Base-by-base conservation (phyloP, 1,140 invertebrate genomes). In the Ditylenchus dipsaci region DNA sequence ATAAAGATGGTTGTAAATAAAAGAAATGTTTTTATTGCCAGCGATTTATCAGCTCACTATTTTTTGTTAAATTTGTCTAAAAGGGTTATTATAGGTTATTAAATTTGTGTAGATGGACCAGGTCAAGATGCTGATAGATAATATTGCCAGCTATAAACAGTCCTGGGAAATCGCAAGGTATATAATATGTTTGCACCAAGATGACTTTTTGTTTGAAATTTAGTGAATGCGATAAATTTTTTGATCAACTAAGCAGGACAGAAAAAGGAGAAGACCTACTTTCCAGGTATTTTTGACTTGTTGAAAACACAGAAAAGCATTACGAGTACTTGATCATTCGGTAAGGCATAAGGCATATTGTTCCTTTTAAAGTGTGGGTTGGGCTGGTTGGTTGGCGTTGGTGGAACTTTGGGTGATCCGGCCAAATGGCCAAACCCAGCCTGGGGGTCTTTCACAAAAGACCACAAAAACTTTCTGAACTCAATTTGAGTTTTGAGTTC, bases 211-310 rank as follows among this genome's bases (percentile, higher is more conserved):
- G 15, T 11, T 15, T 61, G 26, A n/a, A n/a, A 29, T 61, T 29
- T 38, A 61, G 59, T 30, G 26, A 29, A 61, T 19, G 23, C 26
- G 23, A 56, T 17, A 65, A 65, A 38, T 65, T 65, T 30, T 49
- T 65, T 27, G 47, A 49, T 23, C 17, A 27, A 23, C 47, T 56
- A 47, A 47, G 1, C n/a, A 23, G 19, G 23, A 65, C 23, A 30
- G 63, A 65, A 17, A 47, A 65, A 17, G 63, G 63, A n/a, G 38
- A 65, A 17, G 63, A 65, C 29, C 11, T 65, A 17, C 63, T 65
- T 53, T 65, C 53, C 15, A 42, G 63, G 63, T 65, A 43, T 7
- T 29, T 7, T 15, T 58, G 29, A 21, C 0, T 13, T n/a, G 21
- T 53, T 56, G n/a, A 53, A 53, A 53, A 7, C 15, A 38, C 11